Evolutionary conservation across 2,113 vertebrate genomes (phyloP).

Genomic region (Cyanistes caeruleus): DNA sequence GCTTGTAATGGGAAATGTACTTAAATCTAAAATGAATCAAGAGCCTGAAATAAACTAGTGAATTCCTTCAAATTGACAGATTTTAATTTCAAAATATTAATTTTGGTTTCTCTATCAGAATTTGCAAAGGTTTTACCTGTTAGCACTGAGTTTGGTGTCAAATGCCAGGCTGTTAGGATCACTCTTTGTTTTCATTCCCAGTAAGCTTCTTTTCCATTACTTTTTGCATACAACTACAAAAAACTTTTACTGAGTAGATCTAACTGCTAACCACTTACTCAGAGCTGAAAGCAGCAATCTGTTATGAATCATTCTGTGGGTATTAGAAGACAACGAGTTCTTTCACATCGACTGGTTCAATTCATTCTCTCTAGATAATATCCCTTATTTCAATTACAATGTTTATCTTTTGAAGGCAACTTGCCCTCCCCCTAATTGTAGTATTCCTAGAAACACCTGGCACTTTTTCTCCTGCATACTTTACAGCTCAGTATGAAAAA

Average conservation of each 20-base stretch:
- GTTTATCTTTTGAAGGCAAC: conserved; percentile 46
- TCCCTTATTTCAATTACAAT: conserved; percentile 45
- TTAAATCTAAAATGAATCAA: background rate
- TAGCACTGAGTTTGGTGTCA: background rate
- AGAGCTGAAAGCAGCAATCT: conserved; percentile 3
- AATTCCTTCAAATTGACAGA: background rate
- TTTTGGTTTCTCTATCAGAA: background rate
- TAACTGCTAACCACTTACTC: conserved; percentile 8
- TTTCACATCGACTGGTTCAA: conserved; percentile 22
- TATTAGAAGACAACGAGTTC: conserved; percentile 28
- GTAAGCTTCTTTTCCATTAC: background rate
- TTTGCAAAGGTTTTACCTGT: background rate
- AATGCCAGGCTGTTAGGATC: background rate
- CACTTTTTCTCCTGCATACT: background rate
- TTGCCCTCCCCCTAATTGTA: background rate
- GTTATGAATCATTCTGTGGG: conserved; percentile 28
- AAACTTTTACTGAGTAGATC: conserved; percentile 6
- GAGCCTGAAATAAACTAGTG: background rate
- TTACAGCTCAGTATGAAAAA: background rate
- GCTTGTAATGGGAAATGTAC: background rate
- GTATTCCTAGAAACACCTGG: conserved; percentile 46
- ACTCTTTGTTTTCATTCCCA: background rate
- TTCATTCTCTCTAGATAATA: background rate
- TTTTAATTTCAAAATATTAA: background rate
- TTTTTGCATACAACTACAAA: background rate